Evolutionary conservation across 2,113 vertebrate species (phyloP).

Genomic region (Candoia aspera): DNA sequence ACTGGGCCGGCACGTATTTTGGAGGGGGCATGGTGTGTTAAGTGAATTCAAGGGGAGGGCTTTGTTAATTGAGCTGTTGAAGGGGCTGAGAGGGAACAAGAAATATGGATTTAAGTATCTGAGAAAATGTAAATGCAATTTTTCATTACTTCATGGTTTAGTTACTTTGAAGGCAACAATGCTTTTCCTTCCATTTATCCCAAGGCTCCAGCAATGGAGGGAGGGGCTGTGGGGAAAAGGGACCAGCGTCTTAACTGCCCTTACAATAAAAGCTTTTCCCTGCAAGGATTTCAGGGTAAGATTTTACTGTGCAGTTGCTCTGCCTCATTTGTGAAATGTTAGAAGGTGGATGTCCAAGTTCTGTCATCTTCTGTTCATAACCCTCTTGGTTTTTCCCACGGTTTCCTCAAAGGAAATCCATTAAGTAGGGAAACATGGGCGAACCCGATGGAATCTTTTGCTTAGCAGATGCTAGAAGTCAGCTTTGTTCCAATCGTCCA

Average conservation of each 20-base stretch:
- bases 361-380: no score
- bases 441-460: no score
- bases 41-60: neutral
- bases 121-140: neutral
- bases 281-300: neutral
- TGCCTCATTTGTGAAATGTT: no score
- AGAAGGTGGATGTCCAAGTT: no score
- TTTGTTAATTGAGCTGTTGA: neutral
- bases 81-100: neutral
- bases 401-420: no score
- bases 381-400: no score
- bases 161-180: neutral
- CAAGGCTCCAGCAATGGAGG: no score
- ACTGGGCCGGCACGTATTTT: neutral
- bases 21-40: neutral
- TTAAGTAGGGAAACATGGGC: no score
- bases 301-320: no score
- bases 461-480: neutral
- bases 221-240: neutral
- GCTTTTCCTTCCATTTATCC: neutral
- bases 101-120: neutral
- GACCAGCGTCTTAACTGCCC: neutral
- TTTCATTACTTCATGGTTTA: neutral
- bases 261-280: neutral
- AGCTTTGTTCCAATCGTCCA: neutral